Conservation (phyloP, 2,797 vertebrate genomes). For the Rhinatrema bivittatum region DNA sequence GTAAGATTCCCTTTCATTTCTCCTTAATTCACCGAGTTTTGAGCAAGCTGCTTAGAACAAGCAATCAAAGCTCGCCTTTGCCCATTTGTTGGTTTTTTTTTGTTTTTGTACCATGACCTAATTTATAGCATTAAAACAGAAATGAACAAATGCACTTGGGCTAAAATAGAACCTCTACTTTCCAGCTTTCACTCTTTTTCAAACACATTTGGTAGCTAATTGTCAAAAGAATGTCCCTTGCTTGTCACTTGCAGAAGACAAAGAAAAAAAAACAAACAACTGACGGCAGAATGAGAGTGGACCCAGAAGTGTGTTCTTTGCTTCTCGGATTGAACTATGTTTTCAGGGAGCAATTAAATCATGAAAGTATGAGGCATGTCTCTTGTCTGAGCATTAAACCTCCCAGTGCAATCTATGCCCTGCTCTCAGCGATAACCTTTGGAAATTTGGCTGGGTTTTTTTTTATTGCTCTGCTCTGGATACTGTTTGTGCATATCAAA, state of each 20-base stretch:
- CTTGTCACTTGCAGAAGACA: conserved; percentile 1
- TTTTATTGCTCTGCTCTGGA: neutral
- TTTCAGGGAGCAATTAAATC: neutral
- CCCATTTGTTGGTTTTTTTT: no score
- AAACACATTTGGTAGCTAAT: neutral
- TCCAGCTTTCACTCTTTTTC: neutral
- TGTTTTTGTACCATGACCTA: neutral
- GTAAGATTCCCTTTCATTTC: conserved; percentile 4
- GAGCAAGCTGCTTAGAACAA: neutral
- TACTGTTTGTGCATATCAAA: neutral
- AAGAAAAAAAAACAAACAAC: fast-evolving
- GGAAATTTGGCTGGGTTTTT: neutral
- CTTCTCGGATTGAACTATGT: neutral
- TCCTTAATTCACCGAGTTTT: neutral
- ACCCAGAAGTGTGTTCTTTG: neutral
- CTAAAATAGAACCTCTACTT: neutral
- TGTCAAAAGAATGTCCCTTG: conserved; percentile 4
- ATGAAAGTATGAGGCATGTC: neutral
- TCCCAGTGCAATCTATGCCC: neutral
- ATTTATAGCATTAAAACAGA: neutral
- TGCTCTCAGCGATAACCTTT: neutral
- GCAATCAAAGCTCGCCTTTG: neutral
- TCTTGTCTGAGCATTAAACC: neutral
- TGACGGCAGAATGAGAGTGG: neutral
- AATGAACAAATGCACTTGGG: neutral